Base-by-base conservation (phyloP, 2,797 vertebrate species). In the Geotria australis region DNA sequence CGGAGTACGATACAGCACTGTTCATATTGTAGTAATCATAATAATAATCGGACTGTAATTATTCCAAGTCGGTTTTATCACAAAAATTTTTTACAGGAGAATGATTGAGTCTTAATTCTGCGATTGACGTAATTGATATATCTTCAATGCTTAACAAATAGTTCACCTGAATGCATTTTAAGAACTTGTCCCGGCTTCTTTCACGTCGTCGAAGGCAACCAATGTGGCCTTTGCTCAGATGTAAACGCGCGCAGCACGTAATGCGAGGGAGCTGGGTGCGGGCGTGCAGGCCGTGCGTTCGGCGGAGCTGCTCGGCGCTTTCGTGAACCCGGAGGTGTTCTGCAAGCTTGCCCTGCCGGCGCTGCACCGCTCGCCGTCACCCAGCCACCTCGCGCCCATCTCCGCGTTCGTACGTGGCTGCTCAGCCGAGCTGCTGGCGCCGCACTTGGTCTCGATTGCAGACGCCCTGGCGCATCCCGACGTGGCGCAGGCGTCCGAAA, bases 291-390 rank as follows among this genome's bases (percentile, higher is more conserved):
- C 78, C 64, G 60, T 72, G 58, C 73, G 73, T 62, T 77, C 80
- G 1, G 83, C 83, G 2, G 76, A 79, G 67, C 67, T 88, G 56
- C 61, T 93, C 10, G 89, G 89, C 14, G 73, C 62, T 0, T 98
- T 98, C 60, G 82, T 95, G 59, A 75, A 63, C 65, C 80, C 85
- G 0, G 77, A 73, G 1, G 79, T 83, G 48, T 79, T 77, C 10
- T 69, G 94, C 65, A 85, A 76, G 64, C 69, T 96, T 63, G 68
- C 81, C 59, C 65, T 79, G 62, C 61, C 74, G 1, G 70, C 74
- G 9, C 70, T 88, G 61, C 69, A 62, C 53, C 68, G 69, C 60
- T 65, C 71, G 1, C 74, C 72, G 5, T 70, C 72, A 2, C 69
- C 79, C 24, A 66, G 74, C 2, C 68, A 76, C 60, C 68, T 98